A percentile compares a stretch with the other conserved stretches of the same genome.
phyloP scores from a whole-genome alignment of 2,797 vertebrate species.

The Sphenodon punctatus region DNA sequence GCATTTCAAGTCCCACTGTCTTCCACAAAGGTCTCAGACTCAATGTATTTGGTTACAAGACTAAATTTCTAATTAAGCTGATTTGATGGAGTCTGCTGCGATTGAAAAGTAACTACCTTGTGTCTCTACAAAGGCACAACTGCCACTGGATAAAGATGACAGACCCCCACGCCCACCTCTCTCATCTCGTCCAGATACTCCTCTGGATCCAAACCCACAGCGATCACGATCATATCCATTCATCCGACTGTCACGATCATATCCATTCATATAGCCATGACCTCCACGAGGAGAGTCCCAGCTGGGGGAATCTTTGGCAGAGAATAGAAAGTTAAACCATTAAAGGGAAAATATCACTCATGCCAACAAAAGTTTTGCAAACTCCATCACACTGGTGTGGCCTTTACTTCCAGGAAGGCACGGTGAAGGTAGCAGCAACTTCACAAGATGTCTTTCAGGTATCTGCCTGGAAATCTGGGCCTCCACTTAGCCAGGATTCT shows the following conservation, averaged over 20 bases:
- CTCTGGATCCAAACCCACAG: constrained; percentile 65
- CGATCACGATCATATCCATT: constrained; percentile 75
- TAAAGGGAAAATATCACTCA: background rate
- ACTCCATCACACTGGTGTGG: background rate
- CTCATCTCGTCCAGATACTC: constrained; percentile 80
- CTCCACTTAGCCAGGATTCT: background rate
- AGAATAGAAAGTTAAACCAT: background rate
- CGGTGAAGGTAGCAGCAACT: background rate
- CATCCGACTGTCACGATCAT: constrained; percentile 77
- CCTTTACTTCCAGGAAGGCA: background rate
- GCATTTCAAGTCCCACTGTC: no score
- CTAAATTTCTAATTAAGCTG: background rate
- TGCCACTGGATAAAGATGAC: background rate
- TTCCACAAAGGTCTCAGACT: no score
- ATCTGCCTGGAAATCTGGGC: background rate
- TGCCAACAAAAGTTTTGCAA: background rate
- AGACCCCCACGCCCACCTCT: constrained; percentile 68
- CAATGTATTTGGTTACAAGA: no score
- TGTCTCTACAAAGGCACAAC: background rate
- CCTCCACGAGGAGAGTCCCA: constrained; percentile 76
- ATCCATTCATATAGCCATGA: constrained; percentile 87
- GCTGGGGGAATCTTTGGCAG: constrained; percentile 73
- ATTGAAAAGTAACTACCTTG: background rate
- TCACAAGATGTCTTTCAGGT: no score
- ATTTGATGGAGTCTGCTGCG: no score